Evolutionary conservation across 2,113 vertebrate genomes (phyloP).

Genomic region (Lepus timidus): DNA sequence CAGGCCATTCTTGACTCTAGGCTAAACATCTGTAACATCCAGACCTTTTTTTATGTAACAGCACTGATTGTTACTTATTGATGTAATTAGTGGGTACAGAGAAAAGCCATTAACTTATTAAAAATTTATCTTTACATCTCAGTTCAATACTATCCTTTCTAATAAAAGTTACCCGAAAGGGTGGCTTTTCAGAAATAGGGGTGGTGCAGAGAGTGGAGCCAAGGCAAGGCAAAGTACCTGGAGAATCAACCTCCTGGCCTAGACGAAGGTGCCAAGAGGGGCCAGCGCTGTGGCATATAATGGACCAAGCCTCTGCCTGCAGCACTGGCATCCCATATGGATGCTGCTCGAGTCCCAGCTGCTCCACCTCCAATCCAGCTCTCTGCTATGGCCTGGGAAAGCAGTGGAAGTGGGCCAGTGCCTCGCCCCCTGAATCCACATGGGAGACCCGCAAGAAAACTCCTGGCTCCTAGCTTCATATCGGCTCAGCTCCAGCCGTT

Average conservation of each 20-base stretch:
- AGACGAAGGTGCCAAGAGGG: not conserved
- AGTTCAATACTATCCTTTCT: not conserved
- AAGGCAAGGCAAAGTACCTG: not conserved
- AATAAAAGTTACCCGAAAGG: constrained; percentile 2
- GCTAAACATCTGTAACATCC: not conserved
- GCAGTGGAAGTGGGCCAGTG: too few relatives aligned
- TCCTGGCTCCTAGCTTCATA: too few relatives aligned
- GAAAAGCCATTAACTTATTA: not conserved
- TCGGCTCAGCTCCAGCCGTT: too few relatives aligned
- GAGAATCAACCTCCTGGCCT: not conserved
- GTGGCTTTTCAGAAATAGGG: not conserved
- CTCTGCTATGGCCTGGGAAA: too few relatives aligned
- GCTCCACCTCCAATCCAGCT: too few relatives aligned
- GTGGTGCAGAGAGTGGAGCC: not conserved
- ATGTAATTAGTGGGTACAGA: not conserved
- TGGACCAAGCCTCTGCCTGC: too few relatives aligned
- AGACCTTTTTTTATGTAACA: not conserved
- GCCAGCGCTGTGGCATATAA: not conserved
- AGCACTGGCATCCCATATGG: too few relatives aligned
- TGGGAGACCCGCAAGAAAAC: too few relatives aligned
- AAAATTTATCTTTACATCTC: not conserved
- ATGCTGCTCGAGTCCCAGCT: too few relatives aligned
- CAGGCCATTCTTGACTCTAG: not conserved
- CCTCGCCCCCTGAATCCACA: too few relatives aligned
- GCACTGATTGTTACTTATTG: not conserved